phyloP scores from a whole-genome alignment of 2,113 vertebrate genomes.

The Urocolius indicus region DNA sequence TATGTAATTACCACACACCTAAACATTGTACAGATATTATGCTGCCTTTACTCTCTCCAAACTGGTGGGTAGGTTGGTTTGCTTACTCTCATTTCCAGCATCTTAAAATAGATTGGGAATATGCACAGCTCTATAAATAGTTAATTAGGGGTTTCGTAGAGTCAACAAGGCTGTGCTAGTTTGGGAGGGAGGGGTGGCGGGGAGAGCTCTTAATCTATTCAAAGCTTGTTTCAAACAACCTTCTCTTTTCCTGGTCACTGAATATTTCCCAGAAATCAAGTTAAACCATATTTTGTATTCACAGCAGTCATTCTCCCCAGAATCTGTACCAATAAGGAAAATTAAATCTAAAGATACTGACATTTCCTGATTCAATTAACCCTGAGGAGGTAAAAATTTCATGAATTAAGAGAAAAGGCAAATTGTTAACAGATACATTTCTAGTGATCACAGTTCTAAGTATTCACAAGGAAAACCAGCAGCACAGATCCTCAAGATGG shows the following conservation, averaged over 20 bases:
- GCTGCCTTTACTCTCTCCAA: neutral
- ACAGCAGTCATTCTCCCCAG: constrained; percentile 7
- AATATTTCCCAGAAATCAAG: constrained; percentile 36
- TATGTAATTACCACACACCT: neutral
- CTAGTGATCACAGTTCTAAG: neutral
- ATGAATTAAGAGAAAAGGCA: constrained; percentile 27
- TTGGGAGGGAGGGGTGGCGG: neutral
- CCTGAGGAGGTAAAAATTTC: constrained; percentile 25
- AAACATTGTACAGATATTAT: neutral
- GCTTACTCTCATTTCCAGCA: constrained; percentile 23
- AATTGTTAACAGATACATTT: constrained; percentile 16
- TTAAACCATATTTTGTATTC: constrained; percentile 1
- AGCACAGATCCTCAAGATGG: neutral
- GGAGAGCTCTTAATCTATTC: constrained; percentile 15
- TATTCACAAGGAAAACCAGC: neutral
- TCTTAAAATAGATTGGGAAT: constrained; percentile 55
- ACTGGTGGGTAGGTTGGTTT: constrained; percentile 39
- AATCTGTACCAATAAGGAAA: constrained; percentile 27
- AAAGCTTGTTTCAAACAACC: constrained; percentile 22
- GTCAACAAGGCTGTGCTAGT: neutral
- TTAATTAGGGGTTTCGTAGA: constrained; percentile 8
- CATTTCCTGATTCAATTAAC: constrained; percentile 43
- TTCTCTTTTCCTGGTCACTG: constrained; percentile 27
- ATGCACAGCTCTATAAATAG: constrained; percentile 50
- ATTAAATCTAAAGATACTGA: constrained; percentile 29